Percentiles rank a stretch among this genome's conserved stretches.
These are phyloP conservation scores for Rhodeus uyekii DNA, from an alignment of 2,797 vertebrate genomes.

Conservation along the genomic window DNA sequence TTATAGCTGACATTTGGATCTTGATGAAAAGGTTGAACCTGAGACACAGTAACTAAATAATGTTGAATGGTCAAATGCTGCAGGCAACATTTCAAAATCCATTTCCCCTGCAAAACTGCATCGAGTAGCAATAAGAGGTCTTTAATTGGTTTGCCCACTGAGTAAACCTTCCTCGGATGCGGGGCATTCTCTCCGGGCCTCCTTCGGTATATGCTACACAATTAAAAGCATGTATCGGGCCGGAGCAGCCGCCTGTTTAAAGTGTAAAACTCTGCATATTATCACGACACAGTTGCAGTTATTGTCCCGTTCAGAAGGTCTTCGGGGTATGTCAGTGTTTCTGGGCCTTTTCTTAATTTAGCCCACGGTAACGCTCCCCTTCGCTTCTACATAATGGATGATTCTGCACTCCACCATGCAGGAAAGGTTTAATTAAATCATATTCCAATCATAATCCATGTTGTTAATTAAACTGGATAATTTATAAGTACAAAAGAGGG, in stretches of 20 bases:
- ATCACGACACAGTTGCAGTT: slow-evolving; percentile 40
- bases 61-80: slow-evolving; percentile 67
- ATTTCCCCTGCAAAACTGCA: slow-evolving; percentile 57
- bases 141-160: slow-evolving; percentile 64
- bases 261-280: slow-evolving; percentile 11
- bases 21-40: slow-evolving; percentile 75
- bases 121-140: slow-evolving; percentile 63
- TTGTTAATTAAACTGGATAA: slow-evolving; percentile 88
- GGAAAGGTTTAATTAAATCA: slow-evolving; percentile 85
- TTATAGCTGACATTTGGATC: slow-evolving; percentile 73
- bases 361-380: slow-evolving; percentile 57
- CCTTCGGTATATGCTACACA: slow-evolving; percentile 28
- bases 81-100: slow-evolving; percentile 68
- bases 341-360: slow-evolving; percentile 65
- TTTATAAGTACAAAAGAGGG: slow-evolving; percentile 82
- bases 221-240: slow-evolving; percentile 25
- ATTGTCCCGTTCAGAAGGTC: slow-evolving; percentile 47
- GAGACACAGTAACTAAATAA: slow-evolving; percentile 69
- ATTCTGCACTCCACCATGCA: slow-evolving; percentile 70
- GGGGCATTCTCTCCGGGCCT: slow-evolving; percentile 43
- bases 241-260: not conserved
- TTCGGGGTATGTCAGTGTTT: slow-evolving; percentile 46
- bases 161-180: slow-evolving; percentile 59
- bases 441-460: slow-evolving; percentile 84
- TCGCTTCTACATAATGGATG: slow-evolving; percentile 71